phyloP scores from a whole-genome alignment of 2,888 invertebrate species.

The Beris morrisii region DNA sequence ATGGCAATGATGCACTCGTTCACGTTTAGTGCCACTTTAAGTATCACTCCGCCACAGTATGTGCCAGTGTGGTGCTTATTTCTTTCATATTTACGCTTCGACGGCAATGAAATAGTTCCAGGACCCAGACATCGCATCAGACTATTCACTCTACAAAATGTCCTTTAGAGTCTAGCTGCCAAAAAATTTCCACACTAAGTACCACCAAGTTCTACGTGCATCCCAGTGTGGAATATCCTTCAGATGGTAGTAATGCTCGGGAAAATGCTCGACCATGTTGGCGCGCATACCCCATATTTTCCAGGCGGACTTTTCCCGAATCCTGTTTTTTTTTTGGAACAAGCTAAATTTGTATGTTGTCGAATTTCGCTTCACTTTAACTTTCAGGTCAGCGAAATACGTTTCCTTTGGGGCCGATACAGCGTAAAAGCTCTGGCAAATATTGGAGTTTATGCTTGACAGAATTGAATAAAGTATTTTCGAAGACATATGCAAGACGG shows the following conservation, averaged over 20 bases:
- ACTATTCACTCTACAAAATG: not conserved
- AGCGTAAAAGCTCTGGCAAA: conserved; percentile 26
- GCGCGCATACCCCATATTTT: not conserved
- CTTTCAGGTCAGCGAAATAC: not conserved
- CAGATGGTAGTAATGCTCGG: too few relatives aligned
- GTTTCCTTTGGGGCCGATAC: conserved; percentile 8
- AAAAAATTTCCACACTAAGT: not conserved
- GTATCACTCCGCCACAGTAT: not conserved
- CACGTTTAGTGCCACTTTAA: conserved; percentile 7
- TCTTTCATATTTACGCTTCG: conserved; percentile 16
- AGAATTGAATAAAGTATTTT: conserved; percentile 29
- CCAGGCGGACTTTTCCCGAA: too few relatives aligned
- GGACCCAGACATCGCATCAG: not conserved
- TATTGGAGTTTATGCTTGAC: conserved; percentile 33
- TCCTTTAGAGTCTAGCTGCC: not conserved
- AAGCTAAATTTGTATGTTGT: not conserved
- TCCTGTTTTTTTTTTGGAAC: too few relatives aligned
- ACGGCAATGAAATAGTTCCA: conserved; percentile 14
- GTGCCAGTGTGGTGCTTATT: not conserved
- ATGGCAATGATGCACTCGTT: conserved; percentile 6
- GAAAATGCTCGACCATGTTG: conserved; percentile 3
- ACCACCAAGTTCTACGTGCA: not conserved
- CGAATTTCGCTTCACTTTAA: not conserved
- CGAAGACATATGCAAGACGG: conserved; percentile 11
- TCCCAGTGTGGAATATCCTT: too few relatives aligned